These are phyloP conservation scores for Castor canadensis DNA, from an alignment of 2,113 vertebrate genomes.

Conservation along the genomic window DNA sequence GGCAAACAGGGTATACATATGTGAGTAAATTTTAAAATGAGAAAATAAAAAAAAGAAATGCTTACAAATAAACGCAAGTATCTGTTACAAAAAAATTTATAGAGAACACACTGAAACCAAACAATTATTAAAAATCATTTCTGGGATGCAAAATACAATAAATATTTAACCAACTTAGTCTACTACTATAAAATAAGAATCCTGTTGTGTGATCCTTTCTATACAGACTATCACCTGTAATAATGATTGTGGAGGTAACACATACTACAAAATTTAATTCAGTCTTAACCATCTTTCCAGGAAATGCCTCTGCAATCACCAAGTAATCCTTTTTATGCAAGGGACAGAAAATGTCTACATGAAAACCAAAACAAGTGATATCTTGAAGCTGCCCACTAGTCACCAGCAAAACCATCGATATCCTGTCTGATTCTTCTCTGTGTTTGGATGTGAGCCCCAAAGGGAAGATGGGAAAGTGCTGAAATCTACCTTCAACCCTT, in stretches of 20 bases:
- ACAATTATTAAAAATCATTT: neutral
- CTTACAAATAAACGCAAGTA: neutral
- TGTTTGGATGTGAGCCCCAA: neutral
- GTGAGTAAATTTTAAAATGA: too few relatives aligned
- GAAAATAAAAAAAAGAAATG: too few relatives aligned
- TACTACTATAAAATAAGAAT: neutral
- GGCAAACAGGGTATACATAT: too few relatives aligned
- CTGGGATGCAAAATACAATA: neutral
- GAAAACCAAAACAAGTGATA: neutral
- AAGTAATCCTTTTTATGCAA: neutral
- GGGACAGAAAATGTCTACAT: neutral
- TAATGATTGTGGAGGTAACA: too few relatives aligned
- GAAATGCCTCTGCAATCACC: neutral
- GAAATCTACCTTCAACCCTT: neutral
- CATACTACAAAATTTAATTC: too few relatives aligned
- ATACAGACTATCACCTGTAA: too few relatives aligned
- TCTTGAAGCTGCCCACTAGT: neutral
- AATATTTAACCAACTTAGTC: neutral
- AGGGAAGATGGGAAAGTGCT: neutral
- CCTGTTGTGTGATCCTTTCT: too few relatives aligned
- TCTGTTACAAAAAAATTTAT: neutral
- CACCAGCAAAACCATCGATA: neutral
- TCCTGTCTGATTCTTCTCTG: neutral
- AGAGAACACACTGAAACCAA: neutral
- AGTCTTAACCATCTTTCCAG: neutral